These are phyloP conservation scores for Tiliqua scincoides DNA, from an alignment of 2,113 vertebrate genomes.

Conservation along the genomic window DNA sequence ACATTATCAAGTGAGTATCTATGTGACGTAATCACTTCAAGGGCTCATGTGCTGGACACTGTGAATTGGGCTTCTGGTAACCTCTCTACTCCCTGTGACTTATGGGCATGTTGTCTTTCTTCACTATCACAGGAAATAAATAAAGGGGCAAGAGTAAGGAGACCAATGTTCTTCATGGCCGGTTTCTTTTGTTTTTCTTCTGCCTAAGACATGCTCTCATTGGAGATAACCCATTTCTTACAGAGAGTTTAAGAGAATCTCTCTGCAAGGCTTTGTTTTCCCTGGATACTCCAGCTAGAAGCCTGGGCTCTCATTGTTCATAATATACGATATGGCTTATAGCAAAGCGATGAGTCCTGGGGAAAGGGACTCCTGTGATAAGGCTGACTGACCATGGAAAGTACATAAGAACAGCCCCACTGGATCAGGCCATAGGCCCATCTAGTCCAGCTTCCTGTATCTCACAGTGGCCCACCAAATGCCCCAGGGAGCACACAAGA, in stretches of 20 bases:
- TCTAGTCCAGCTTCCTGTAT: no score
- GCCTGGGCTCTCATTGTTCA: neutral
- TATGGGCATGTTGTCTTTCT: conserved; percentile 49
- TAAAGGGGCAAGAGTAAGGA: conserved; percentile 3
- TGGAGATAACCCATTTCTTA: neutral
- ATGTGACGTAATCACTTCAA: conserved; percentile 51
- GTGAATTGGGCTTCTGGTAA: conserved; percentile 37
- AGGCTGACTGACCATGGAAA: no score
- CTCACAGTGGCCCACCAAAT: no score
- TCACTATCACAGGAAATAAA: conserved; percentile 57
- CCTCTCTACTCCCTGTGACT: conserved; percentile 64
- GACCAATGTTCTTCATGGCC: neutral
- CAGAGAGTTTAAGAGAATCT: neutral
- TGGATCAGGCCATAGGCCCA: no score
- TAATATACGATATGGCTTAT: neutral
- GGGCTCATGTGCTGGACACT: conserved; percentile 23
- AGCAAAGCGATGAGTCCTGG: neutral
- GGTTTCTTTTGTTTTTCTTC: neutral
- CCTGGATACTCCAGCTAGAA: neutral
- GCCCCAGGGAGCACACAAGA: no score
- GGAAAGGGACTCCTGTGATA: no score
- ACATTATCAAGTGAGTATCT: conserved; percentile 21
- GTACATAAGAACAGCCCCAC: no score
- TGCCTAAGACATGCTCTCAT: neutral
- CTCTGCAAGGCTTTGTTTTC: neutral